Evolutionary conservation across 2,797 vertebrate genomes (phyloP), one percentile per base, ranked within the genome.

Genomic region (Merluccius polli): DNA sequence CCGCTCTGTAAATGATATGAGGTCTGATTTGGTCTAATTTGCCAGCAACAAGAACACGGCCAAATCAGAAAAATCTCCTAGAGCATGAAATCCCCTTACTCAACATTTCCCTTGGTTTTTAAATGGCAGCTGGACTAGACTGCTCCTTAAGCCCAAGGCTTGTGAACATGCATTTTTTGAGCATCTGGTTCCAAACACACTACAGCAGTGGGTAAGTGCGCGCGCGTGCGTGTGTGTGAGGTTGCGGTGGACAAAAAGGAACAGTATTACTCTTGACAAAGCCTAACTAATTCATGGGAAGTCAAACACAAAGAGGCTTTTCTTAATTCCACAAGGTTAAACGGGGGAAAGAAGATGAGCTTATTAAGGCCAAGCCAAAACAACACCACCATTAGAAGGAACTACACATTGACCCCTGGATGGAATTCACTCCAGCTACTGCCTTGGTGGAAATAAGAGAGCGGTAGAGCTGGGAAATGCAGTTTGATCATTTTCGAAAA

Each of bases 131-230:
- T 52, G 11, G 63, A 67, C 63, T 52, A 52, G 68, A 32, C 70
- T 31, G 18, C 32, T 70, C 30, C 73, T 71, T 71, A 68, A 77
- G 36, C 80, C n/a, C 24, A 52, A 74, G 77, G 79, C n/a, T 2
- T 6, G 77, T 74, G 35, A 30, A 73, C 63, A 75, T 79, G 78
- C 72, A 76, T 75, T 75, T 68, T 73, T 35, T n/a, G 63, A 75
- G 72, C 73, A 63, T 27, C 21, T 18, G 48, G 29, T 41, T 52
- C 4, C 41, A 36, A 72, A 65, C 24, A 69, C 52, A 0, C 70
- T 70, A 12, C 38, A 75, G 36, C 24, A 6, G n/a, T n/a, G n/a
- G n/a, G n/a, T n/a, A n/a, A n/a, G n/a, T n/a, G n/a, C n/a, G n/a
- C n/a, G n/a, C n/a, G n/a, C n/a, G n/a, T n/a, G n/a, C n/a, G n/a